phyloP scores from a whole-genome alignment of 2,113 vertebrate species.

The Peromyscus maniculatus region DNA sequence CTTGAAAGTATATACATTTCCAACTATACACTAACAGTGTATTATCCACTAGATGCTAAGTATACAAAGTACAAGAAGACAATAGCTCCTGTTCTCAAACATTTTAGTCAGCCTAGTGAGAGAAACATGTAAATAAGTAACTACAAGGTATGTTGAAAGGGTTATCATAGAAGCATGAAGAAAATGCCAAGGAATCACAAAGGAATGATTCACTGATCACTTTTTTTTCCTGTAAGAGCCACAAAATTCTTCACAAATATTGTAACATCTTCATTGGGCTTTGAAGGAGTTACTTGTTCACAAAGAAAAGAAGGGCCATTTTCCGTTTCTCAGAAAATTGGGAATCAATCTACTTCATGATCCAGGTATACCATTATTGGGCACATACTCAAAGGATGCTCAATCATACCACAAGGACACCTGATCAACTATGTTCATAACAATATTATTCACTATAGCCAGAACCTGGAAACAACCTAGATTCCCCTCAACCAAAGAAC shows the following conservation, averaged over 20 bases:
- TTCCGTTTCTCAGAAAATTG: neutral
- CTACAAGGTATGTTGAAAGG: neutral
- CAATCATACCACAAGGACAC: neutral
- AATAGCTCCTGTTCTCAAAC: neutral
- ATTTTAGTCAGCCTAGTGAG: neutral
- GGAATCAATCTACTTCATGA: neutral
- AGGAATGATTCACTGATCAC: neutral
- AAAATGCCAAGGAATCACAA: neutral
- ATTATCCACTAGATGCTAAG: neutral
- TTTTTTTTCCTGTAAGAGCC: neutral
- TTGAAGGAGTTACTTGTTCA: conserved; percentile 12
- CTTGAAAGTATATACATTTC: neutral
- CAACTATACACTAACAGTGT: neutral
- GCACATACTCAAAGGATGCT: neutral
- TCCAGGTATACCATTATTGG: neutral
- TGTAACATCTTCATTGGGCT: neutral
- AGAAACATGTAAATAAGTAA: conserved; percentile 19
- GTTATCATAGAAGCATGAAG: conserved; percentile 4
- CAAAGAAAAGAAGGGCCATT: neutral
- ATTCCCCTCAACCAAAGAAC: neutral
- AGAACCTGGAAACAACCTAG: neutral
- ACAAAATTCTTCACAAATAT: neutral
- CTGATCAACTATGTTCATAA: neutral
- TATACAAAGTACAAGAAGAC: neutral
- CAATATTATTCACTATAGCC: neutral